Base-by-base conservation (phyloP, 2,113 vertebrate species). In the Dasyurus viverrinus region DNA sequence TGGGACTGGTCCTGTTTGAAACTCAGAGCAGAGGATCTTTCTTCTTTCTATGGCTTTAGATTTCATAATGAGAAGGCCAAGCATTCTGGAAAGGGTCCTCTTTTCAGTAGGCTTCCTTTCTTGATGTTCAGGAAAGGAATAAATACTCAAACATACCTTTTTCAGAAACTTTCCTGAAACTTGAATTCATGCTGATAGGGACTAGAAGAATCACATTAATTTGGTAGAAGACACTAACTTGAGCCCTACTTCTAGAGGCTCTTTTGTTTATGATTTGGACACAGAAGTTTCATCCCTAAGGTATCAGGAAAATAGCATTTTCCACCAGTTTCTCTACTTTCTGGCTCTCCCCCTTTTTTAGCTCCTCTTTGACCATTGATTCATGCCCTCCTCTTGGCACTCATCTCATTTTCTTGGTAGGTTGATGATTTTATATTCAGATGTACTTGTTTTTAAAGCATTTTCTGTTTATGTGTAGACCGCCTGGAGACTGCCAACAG, bases 401-500 rank as follows among this genome's bases (percentile, higher is more conserved):
- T 68, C 52, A 1, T 94, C 95, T 93, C 92, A n/a, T 97, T 97
- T 97, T 97, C 92, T 97, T 90, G 50, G 53, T 97, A 92, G 94
- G 76, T 91, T 97, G 91, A 91, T 95, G 93, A 68, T 96, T 97
- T 97, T 96, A 92, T 89, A 90, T 97, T 96, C 54, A 3, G 50
- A 52, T 11, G 95, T 95, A 94, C 96, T 97, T 98, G 96, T 97
- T 89, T 96, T 97, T 97, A 91, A 97, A 97, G 92, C 92, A 91
- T 98, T 98, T 98, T 98, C 97, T 98, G 95, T 98, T 97, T 98
- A 53, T 98, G 96, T 97, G n/a, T 96, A 99, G 99, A 99, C 94
- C 98, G 99, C 25, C 98, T 99, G 92, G 99, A 99, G 98, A 99
- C 99, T 0, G 99, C 99, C 97, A 99, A 98, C 94, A 99, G 98